Base-by-base conservation (phyloP, 2,797 vertebrate species). In the Lepus townsendii region DNA sequence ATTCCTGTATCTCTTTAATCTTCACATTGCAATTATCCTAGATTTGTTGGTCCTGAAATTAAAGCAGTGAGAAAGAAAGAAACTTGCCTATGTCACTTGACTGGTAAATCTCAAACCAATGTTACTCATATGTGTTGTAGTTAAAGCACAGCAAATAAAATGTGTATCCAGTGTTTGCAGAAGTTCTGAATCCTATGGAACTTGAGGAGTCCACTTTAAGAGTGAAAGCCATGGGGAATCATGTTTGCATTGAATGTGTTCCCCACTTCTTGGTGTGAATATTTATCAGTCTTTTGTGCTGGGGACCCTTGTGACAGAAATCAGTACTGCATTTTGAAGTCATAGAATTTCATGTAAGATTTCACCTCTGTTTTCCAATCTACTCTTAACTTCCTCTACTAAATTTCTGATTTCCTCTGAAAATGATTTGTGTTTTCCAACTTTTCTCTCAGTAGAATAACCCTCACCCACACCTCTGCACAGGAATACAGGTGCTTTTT, bases 111-210 rank as follows among this genome's bases (percentile, higher is more conserved):
- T 72, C 17, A 65, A 26, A 30, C 11, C 16, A 72, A 1, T 79
- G 20, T 65, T 50, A 69, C 54, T 38, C 69, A 7, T 35, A 2
- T 85, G 75, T 90, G 20, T 78, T 85, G 7, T 5, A 3, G 3
- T 80, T 93, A 91, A 94, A 83, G 78, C 38, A 60, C 24, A 72
- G 32, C 19, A 78, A 72, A 47, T 65, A 60, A 57, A 90, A 17
- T 79, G 4, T 11, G 4, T 90, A 30, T 85, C 38, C 88, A 82
- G 80, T 30, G 68, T 90, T 82, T 73, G 16, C 20, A 38, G 9
- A 66, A 62, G 26, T 90, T 79, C 27, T 22, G 42, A 83, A 66
- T 72, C 50, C 47, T 62, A 0, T 72, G 5, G 42, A 71, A 78
- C 4, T 32, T 42, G 5, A 73, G 30, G 83, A 7, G 69, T 83